A percentile compares a stretch with the other conserved stretches of the same genome.
phyloP scores from a whole-genome alignment of 2,113 vertebrate genomes.

The Tychaedon coryphoeus region DNA sequence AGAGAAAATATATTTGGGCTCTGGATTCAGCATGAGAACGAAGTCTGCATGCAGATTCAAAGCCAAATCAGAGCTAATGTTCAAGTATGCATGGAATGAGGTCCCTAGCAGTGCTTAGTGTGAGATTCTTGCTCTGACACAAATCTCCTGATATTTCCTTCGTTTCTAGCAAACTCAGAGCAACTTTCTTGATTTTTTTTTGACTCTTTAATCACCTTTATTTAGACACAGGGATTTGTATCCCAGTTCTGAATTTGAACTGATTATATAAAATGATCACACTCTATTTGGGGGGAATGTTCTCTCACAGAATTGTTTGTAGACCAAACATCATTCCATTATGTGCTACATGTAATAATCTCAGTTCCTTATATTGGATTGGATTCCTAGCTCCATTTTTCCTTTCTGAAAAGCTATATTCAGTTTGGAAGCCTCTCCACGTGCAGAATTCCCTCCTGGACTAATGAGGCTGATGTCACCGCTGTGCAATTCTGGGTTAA shows the following conservation, averaged over 20 bases:
- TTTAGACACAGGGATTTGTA: not conserved
- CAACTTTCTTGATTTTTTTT: not conserved
- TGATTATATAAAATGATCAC: not conserved
- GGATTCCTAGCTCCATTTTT: not conserved
- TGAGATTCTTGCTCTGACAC: not conserved
- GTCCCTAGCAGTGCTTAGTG: not conserved
- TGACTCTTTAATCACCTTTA: not conserved
- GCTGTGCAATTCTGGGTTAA: constrained; percentile 39
- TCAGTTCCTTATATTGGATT: not conserved
- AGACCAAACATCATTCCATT: not conserved
- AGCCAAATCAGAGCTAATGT: constrained; percentile 3
- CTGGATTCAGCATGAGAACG: constrained; percentile 19
- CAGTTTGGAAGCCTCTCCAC: not conserved
- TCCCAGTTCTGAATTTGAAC: not conserved
- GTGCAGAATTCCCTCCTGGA: constrained; percentile 29
- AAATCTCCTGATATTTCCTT: not conserved
- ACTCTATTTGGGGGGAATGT: not conserved
- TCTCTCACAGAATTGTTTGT: not conserved
- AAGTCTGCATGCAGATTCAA: not conserved
- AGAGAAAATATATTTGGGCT: constrained; percentile 15
- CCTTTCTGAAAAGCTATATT: not conserved
- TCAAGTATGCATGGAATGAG: constrained; percentile 29
- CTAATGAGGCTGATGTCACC: constrained; percentile 41
- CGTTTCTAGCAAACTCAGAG: not conserved
- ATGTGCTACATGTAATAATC: not conserved